Evolutionary conservation across 23 tunicate genomes (phyloP).

Genomic region (Styela plicata): DNA sequence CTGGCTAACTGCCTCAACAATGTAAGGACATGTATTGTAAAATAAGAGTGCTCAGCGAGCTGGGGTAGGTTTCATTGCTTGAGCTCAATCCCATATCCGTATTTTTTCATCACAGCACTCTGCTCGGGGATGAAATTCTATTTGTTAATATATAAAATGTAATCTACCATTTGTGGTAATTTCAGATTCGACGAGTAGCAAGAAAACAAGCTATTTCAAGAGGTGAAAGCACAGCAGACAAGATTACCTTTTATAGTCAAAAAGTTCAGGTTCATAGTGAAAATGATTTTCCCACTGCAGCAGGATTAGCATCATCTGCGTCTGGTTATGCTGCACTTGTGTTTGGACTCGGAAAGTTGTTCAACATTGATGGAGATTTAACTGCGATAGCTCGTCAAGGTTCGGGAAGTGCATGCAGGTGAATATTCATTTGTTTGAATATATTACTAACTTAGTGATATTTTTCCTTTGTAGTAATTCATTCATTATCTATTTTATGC

Average conservation of each 20-base stretch:
- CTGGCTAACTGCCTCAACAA: conserved; percentile 39
- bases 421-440: no score
- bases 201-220: conserved; percentile 37
- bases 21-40: conserved; percentile 16
- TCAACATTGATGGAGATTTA: conserved; percentile 49
- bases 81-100: conserved; percentile 19
- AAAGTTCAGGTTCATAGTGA: conserved; percentile 42
- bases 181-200: conserved; percentile 46
- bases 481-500: no score
- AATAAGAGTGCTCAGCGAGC: conserved; percentile 12
- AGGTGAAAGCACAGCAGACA: conserved; percentile 16
- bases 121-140: neutral
- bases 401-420: conserved; percentile 79
- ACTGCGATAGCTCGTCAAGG: conserved; percentile 69
- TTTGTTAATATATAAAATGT: neutral
- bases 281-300: conserved; percentile 90
- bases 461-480: no score
- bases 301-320: conserved; percentile 93
- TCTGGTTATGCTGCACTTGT: conserved; percentile 85
- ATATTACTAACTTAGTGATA: no score
- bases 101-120: conserved; percentile 17
- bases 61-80: neutral
- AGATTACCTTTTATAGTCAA: conserved; percentile 33
- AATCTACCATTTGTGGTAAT: conserved; percentile 30
- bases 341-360: conserved; percentile 39